A percentile compares a stretch with the other conserved stretches of the same genome.
phyloP scores from a whole-genome alignment of 2,888 invertebrate genomes.

The Tanypteryx hageni region DNA sequence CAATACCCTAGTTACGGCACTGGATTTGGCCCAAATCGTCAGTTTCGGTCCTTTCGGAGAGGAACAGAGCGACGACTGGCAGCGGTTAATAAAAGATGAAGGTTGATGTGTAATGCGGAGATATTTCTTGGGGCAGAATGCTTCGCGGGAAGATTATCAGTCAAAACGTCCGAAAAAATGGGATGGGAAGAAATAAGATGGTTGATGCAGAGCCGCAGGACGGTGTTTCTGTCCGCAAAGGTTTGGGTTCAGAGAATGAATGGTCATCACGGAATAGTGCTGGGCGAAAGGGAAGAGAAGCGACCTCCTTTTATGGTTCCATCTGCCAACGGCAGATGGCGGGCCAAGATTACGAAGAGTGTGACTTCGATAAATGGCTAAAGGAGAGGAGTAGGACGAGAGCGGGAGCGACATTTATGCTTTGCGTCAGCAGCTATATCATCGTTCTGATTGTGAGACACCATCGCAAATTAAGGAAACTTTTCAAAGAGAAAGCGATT shows the following conservation, averaged over 20 bases:
- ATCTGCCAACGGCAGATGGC: constrained; percentile 16
- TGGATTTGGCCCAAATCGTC: too few relatives aligned
- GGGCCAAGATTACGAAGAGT: neutral
- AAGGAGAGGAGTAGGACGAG: neutral
- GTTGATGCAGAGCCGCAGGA: neutral
- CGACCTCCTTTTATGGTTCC: neutral
- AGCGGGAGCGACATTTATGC: neutral
- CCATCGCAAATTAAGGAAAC: too few relatives aligned
- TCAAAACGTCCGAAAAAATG: neutral
- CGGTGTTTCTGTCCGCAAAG: neutral
- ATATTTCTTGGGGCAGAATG: constrained; percentile 14
- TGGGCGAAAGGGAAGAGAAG: neutral
- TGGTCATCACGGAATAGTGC: neutral
- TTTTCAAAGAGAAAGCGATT: too few relatives aligned
- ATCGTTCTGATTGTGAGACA: too few relatives aligned
- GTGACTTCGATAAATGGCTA: neutral
- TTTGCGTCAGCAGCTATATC: too few relatives aligned
- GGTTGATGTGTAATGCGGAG: constrained; percentile 28
- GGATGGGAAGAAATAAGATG: neutral
- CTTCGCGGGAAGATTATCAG: neutral
- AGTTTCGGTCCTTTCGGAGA: neutral
- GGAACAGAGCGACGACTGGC: neutral
- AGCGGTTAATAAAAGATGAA: constrained; percentile 50
- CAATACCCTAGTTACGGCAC: too few relatives aligned
- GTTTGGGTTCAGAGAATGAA: neutral